Conservation (phyloP, 2,888 invertebrate genomes). For the Gandaritis pyraliata region DNA sequence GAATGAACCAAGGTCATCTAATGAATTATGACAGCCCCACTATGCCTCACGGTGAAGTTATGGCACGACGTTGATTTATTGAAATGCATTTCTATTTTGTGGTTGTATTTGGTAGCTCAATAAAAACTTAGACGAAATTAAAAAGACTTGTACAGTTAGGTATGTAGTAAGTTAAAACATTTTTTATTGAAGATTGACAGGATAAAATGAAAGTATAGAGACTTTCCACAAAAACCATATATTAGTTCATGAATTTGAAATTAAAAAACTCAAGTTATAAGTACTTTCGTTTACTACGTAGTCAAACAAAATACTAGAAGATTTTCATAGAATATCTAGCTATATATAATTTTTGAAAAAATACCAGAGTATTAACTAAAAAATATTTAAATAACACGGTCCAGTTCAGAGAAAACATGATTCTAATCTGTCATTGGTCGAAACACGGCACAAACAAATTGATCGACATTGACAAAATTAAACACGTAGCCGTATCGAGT, state of each 20-base stretch:
- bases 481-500: slow-evolving; percentile 54
- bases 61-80: slow-evolving; percentile 42
- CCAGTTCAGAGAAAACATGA: slow-evolving; percentile 15
- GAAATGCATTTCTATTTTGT: slow-evolving; percentile 10
- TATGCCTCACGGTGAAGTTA: slow-evolving; percentile 44
- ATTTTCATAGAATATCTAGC: too few relatives aligned
- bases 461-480: slow-evolving; percentile 62
- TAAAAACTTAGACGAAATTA: too few relatives aligned
- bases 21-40: slow-evolving; percentile 45
- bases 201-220: too few relatives aligned
- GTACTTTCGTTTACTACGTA: too few relatives aligned
- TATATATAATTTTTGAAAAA: too few relatives aligned
- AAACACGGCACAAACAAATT: slow-evolving; percentile 53
- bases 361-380: not conserved
- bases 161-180: too few relatives aligned
- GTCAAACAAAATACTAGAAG: too few relatives aligned
- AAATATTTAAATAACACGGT: not conserved
- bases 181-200: too few relatives aligned
- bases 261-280: too few relatives aligned
- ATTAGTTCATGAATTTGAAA: too few relatives aligned
- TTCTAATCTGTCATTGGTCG: slow-evolving; percentile 29
- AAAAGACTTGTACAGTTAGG: too few relatives aligned
- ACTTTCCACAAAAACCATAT: too few relatives aligned
- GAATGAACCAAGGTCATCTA: slow-evolving; percentile 54
- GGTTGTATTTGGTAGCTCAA: not conserved